These are phyloP conservation scores for Lagria hirta DNA, from an alignment of 2,888 invertebrate species.

Conservation along the genomic window DNA sequence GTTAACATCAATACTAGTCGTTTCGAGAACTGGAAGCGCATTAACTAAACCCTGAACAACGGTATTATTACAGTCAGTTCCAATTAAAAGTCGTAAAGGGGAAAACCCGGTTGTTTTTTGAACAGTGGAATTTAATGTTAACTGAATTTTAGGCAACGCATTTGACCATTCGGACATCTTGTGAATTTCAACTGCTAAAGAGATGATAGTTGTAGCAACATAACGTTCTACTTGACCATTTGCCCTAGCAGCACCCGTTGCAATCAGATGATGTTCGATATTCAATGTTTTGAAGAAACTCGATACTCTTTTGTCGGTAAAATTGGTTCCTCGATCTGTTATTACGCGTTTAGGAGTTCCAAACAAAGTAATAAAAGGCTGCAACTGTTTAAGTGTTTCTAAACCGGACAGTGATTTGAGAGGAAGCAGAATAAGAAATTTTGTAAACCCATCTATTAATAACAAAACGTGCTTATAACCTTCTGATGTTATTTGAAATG, in stretches of 20 bases:
- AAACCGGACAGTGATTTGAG: constrained; percentile 17
- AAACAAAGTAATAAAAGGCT: constrained; percentile 17
- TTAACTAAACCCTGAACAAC: too few species aligned
- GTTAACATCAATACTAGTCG: too few species aligned
- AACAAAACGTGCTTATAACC: constrained; percentile 18
- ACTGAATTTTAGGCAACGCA: constrained; percentile 27
- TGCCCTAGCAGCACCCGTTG: constrained; percentile 22
- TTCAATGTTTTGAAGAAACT: constrained; percentile 10
- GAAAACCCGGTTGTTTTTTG: constrained; percentile 25
- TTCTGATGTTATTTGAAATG: constrained; percentile 9
- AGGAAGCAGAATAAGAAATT: constrained; percentile 24
- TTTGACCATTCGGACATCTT: constrained; percentile 20
- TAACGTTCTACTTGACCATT: constrained; percentile 30
- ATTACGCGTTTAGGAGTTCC: constrained; percentile 15
- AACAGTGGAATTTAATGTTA: constrained; percentile 26
- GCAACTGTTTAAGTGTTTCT: constrained; percentile 9
- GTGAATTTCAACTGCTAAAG: constrained; percentile 26
- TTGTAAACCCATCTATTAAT: constrained; percentile 25
- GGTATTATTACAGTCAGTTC: too few species aligned
- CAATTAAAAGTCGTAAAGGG: constrained; percentile 19
- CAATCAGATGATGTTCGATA: constrained; percentile 21
- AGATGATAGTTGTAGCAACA: constrained; percentile 29
- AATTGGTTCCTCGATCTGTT: constrained; percentile 27
- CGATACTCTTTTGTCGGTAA: constrained; percentile 19
- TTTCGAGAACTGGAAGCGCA: too few species aligned